A percentile compares a stretch with the other conserved stretches of the same genome.
phyloP scores from a whole-genome alignment of 2,797 vertebrate species.

The Perodicticus potto region DNA sequence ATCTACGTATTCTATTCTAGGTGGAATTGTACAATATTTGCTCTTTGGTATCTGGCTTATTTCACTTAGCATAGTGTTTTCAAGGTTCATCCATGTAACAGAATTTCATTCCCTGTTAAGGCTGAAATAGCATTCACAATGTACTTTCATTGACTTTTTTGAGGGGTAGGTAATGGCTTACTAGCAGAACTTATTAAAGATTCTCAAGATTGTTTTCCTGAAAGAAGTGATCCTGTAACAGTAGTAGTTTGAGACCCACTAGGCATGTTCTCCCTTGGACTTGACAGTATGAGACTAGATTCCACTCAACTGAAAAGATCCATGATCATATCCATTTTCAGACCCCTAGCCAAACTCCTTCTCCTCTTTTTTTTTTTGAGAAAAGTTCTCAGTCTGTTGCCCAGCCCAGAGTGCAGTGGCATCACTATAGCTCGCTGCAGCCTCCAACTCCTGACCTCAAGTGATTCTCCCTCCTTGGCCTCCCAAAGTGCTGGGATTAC shows the following conservation, averaged over 20 bases:
- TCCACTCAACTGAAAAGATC: neutral
- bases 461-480: neutral
- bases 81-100: neutral
- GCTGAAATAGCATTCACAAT: neutral
- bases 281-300: neutral
- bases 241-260: neutral
- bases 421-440: too few relatives aligned
- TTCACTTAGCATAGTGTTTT: neutral
- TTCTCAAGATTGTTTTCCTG: neutral
- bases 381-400: too few relatives aligned
- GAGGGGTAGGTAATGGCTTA: neutral
- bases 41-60: neutral
- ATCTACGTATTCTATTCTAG: neutral
- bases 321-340: accelerated
- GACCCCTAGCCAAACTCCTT: neutral
- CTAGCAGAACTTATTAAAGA: neutral
- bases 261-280: neutral
- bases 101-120: neutral
- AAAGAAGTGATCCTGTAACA: neutral
- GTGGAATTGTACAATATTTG: neutral
- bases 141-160: neutral
- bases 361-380: too few relatives aligned
- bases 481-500: neutral
- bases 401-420: too few relatives aligned
- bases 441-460: neutral